Percentiles rank a stretch among this genome's conserved stretches.
Conservation (phyloP, 2,113 vertebrate genomes). For the Scortum barcoo region DNA sequence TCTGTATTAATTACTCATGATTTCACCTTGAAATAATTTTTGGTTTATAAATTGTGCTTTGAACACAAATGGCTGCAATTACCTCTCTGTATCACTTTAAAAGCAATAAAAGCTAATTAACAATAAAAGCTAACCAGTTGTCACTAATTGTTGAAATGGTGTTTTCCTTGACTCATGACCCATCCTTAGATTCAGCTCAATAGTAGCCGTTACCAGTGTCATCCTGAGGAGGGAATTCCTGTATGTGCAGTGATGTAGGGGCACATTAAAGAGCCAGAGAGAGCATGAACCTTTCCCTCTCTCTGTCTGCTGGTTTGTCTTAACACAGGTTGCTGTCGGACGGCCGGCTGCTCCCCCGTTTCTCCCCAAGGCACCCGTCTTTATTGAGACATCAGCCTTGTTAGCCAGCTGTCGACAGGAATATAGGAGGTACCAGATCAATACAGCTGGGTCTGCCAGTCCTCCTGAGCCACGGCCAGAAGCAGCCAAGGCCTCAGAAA, state of each 20-base stretch:
- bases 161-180: background rate
- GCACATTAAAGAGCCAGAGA: constrained; percentile 22
- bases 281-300: constrained; percentile 28
- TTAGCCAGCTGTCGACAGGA: constrained; percentile 72
- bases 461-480: constrained; percentile 39
- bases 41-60: background rate
- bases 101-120: background rate
- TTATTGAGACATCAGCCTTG: constrained; percentile 81
- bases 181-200: background rate
- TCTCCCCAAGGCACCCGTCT: constrained; percentile 53
- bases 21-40: constrained; percentile 8
- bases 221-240: background rate
- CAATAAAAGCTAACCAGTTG: background rate
- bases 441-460: constrained; percentile 51
- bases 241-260: background rate
- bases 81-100: background rate
- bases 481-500: constrained; percentile 31
- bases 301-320: constrained; percentile 33
- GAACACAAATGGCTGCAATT: background rate
- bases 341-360: constrained; percentile 7
- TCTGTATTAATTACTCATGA: constrained; percentile 2
- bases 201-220: background rate
- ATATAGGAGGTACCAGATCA: constrained; percentile 65
- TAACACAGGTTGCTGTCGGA: constrained; percentile 36
- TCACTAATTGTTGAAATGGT: background rate